These are phyloP conservation scores for Electrona antarctica DNA, from an alignment of 2,113 vertebrate species.

Conservation along the genomic window DNA sequence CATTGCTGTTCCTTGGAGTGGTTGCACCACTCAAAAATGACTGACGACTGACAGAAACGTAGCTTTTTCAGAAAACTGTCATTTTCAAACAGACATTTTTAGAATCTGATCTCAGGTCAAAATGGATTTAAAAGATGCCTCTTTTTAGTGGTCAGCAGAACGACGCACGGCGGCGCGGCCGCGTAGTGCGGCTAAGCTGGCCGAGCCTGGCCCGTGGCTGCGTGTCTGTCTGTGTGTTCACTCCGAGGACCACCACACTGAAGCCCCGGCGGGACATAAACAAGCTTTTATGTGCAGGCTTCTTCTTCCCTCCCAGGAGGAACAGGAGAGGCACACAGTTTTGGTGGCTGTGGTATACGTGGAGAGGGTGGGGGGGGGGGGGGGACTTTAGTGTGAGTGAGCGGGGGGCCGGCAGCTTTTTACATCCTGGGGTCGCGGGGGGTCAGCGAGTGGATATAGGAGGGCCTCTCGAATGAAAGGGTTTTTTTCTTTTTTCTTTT, in stretches of 20 bases:
- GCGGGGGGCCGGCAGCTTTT: conserved; percentile 51
- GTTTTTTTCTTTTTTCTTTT: conserved; percentile 21
- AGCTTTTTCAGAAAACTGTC: too few species aligned
- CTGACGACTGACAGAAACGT: too few species aligned
- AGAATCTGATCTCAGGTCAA: too few species aligned
- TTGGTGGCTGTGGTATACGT: too few species aligned
- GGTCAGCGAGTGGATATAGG: conserved; percentile 66
- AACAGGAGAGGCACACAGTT: too few species aligned
- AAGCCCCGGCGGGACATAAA: conserved; percentile 9
- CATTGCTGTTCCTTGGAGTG: too few species aligned
- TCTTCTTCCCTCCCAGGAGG: background rate
- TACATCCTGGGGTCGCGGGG: conserved; percentile 63
- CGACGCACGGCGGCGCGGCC: conserved; percentile 7
- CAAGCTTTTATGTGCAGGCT: conserved; percentile 29
- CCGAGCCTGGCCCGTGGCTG: too few species aligned
- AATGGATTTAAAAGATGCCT: conserved; percentile 13
- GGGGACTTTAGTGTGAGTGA: conserved; percentile 32
- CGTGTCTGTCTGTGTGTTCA: background rate
- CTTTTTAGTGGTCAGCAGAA: conserved; percentile 24
- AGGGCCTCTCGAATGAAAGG: conserved; percentile 54
- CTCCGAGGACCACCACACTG: conserved; percentile 16
- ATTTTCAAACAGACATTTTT: too few species aligned
- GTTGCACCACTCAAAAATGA: too few species aligned
- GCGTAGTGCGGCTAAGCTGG: too few species aligned
- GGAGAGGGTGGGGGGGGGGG: background rate